These are phyloP conservation scores for Paramisgurnus dabryanus DNA, from an alignment of 2,113 vertebrate species.

Conservation along the genomic window DNA sequence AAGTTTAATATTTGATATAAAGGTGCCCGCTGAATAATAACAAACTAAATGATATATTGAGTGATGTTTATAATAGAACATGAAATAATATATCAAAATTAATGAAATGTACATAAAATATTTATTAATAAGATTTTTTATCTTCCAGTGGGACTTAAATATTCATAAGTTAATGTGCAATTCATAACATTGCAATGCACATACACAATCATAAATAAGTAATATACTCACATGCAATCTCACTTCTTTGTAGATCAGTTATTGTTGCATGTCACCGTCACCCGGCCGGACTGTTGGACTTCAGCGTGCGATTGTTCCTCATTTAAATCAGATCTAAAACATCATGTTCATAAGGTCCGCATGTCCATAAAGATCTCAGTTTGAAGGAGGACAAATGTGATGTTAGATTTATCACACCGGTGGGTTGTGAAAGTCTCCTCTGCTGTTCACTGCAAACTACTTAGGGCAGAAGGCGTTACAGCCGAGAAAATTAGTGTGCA, in stretches of 20 bases:
- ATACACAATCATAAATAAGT: background rate
- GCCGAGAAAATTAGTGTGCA: slow-evolving; percentile 56
- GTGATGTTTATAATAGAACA: too few species aligned
- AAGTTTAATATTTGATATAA: too few species aligned
- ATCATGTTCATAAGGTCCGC: slow-evolving; percentile 46
- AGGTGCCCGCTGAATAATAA: too few species aligned
- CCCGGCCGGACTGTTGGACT: slow-evolving; percentile 14
- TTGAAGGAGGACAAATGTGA: slow-evolving; percentile 13
- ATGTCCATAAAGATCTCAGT: slow-evolving; percentile 19
- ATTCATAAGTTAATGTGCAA: background rate
- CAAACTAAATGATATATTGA: too few species aligned
- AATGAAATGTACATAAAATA: too few species aligned
- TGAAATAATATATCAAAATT: too few species aligned
- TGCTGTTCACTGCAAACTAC: slow-evolving; percentile 40
- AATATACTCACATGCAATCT: slow-evolving; percentile 47
- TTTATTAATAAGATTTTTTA: too few species aligned
- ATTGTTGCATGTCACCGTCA: slow-evolving; percentile 23
- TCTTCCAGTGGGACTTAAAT: too few species aligned
- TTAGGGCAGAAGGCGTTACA: slow-evolving; percentile 28
- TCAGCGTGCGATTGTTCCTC: slow-evolving; percentile 5
- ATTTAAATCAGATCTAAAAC: slow-evolving; percentile 36
- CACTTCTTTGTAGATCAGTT: slow-evolving; percentile 14
- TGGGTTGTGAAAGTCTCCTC: slow-evolving; percentile 44
- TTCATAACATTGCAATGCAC: background rate
- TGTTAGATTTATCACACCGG: slow-evolving; percentile 46